Base-by-base conservation (phyloP, 2,113 vertebrate species). In the Malurus elegans region DNA sequence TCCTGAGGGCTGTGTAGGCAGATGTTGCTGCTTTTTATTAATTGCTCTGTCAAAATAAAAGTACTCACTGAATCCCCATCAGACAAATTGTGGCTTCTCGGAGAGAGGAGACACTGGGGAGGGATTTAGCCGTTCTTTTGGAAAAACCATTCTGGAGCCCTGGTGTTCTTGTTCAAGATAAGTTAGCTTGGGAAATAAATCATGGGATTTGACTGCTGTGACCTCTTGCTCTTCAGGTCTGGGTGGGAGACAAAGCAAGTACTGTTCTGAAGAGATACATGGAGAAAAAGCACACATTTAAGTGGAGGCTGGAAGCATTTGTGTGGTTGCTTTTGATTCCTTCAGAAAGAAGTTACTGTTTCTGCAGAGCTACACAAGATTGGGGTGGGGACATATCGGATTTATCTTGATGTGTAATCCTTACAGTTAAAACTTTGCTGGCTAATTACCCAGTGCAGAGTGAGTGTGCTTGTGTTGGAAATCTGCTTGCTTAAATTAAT, bases 281-380 rank as follows among this genome's bases (percentile, higher is more conserved):
- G 51, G 58, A 87, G 82, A 87, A 87, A 91, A 93, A 91, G 69
- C 61, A 58, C 54, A 36, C 42, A 36, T 83, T 93, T 92, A 76
- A 95, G 56, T 86, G 73, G 88, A 90, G 81, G 74, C 65, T 69
- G 80, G 42, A 34, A 53, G 38, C 18, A 20, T 70, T 91, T 84
- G 26, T 57, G 78, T 79, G 53, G n/a, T 75, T 91, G 88, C 72
- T 92, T 86, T 48, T 72, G 86, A 86, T 86, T 86, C 45, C 34
- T 50, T 82, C 29, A 97, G 80, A 96, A 96, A 92, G 89, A 93
- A 91, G 48, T 64, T 61, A 88, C 56, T 95, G 91, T 96, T 88
- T 86, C 58, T 84, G 25, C 66, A 70, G 44, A 48, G 79, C 94
- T 82, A 9, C n/a, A 5, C 40, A 29, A 60, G 53, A 50, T 23